Base-by-base conservation (phyloP, 1,140 invertebrate species). In the Aphelinus atriplicis region DNA sequence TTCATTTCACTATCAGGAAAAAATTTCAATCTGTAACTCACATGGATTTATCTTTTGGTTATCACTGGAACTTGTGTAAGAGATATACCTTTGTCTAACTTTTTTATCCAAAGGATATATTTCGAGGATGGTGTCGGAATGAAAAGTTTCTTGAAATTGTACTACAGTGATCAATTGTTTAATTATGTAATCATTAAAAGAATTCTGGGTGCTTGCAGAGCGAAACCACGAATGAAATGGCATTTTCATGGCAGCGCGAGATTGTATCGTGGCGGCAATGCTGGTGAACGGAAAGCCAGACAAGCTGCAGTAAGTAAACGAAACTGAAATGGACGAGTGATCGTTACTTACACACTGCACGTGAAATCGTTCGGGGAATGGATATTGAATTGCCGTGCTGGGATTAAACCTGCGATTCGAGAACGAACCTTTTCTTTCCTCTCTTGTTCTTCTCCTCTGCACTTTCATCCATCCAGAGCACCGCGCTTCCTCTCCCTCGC, bases 221-320 rank as follows among this genome's bases (percentile, higher is more conserved):
- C 61, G 50, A 76, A 76, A 71, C 55, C 61, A 66, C 68, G 68
- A 66, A 78, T 75, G 69, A 75, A 75, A 60, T 75, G 69, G 72
- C 60, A 57, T 71, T 74, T 73, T 70, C 66, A 70, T 51, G 61
- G 67, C 9, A 55, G 45, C 43, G 7, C 6, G 5, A 43, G 26
- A 42, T 58, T 2, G 48, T 3, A 63, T 42, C 48, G 68, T 51
- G 43, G 58, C n/a, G 48, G 58, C 71, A 66, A 65, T 60, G 47
- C 55, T 42, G 61, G 57, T 7, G 61, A 70, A 65, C 73, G 50
- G 66, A 62, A 68, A 70, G 58, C 77, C 26, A 57, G 68, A 72
- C 71, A 58, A 75, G 61, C 26, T 26, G 26, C 77, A 75, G 75
- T 81, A 81, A 81, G 80, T 81, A 81, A 81, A 81, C 78, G 78